A percentile compares a stretch with the other conserved stretches of the same genome.
phyloP scores from a whole-genome alignment of 2,797 vertebrate species.

The Epinephelus awoara region DNA sequence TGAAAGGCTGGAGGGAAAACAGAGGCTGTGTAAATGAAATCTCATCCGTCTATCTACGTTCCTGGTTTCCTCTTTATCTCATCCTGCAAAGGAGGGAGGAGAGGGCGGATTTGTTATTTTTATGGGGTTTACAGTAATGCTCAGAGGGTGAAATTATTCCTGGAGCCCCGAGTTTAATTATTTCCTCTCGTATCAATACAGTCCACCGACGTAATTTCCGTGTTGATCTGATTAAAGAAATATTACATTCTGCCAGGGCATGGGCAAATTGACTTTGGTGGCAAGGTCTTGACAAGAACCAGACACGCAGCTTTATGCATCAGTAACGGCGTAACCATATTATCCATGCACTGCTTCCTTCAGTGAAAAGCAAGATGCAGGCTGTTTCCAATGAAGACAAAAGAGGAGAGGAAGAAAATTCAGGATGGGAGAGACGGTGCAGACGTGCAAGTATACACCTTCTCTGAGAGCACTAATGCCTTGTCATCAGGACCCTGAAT shows the following conservation, averaged over 20 bases:
- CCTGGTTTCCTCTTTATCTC: constrained; percentile 84
- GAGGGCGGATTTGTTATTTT: constrained; percentile 70
- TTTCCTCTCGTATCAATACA: constrained; percentile 88
- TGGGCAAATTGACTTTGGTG: constrained; percentile 90
- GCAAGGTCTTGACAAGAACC: constrained; percentile 90
- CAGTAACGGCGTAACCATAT: constrained; percentile 86
- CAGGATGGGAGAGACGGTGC: constrained; percentile 37
- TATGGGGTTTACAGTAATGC: constrained; percentile 87
- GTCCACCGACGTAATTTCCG: constrained; percentile 86
- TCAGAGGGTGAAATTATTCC: constrained; percentile 87
- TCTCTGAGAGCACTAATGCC: constrained; percentile 31
- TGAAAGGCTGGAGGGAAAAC: constrained; percentile 82
- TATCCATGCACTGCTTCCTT: constrained; percentile 87
- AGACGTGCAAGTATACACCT: constrained; percentile 52
- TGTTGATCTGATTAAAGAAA: constrained; percentile 88
- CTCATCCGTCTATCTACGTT: constrained; percentile 77
- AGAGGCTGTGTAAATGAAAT: constrained; percentile 80
- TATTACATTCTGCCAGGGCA: constrained; percentile 88
- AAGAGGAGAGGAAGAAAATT: constrained; percentile 60
- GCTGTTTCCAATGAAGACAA: constrained; percentile 82
- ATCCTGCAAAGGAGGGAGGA: constrained; percentile 66
- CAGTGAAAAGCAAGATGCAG: constrained; percentile 79
- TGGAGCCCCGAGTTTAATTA: constrained; percentile 85
- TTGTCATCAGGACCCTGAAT: constrained; percentile 22
- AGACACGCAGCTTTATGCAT: constrained; percentile 87